Base-by-base conservation (phyloP, 2,797 vertebrate species). In the Yasuhikotakia modesta region DNA sequence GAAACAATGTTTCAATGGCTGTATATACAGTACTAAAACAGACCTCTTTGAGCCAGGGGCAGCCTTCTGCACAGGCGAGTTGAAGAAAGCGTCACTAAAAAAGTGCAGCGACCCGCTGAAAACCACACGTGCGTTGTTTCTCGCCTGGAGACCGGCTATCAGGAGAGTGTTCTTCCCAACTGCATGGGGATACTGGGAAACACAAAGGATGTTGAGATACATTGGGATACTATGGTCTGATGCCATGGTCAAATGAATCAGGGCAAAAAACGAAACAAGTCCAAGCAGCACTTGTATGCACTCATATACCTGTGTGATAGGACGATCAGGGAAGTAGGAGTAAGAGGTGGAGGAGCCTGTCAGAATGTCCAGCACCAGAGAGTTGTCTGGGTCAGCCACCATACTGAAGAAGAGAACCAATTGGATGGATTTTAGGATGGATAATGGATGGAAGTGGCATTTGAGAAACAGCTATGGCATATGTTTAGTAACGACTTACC, bases 351-450 rank as follows among this genome's bases (percentile, higher is more conserved):
- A 99, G 10, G 97, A 97, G 57, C 97, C 98, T 0, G 97, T 99
- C 30, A 99, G 94, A 85, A 99, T 98, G 84, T 99, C 98, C 88
- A 99, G 86, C 10, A 99, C 97, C 55, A 99, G 90, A 0, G 96
- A 96, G 78, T 99, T 99, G 73, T 99, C 97, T 0, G 96, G 96
- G 84, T 99, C 98, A 5, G 98, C 97, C 85, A 99, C 98, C 97
- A 99, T 99, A 80, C 98, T 95, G 74, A 27, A 43, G 27, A 79
- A 76, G 39, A 63, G 30, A 71, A 60, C n/a, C 14, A 35, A 4
- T 69, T 46, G 10, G n/a, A n/a, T 39, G 35, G 35, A 39, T 39
- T 39, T 7, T 39, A n/a, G n/a, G n/a, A n/a, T n/a, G n/a, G n/a
- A n/a, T n/a, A n/a, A n/a, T n/a, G n/a, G n/a, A n/a, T n/a, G n/a